Base-by-base conservation (phyloP, 2,888 invertebrate genomes). In the Sympetrum striolatum region DNA sequence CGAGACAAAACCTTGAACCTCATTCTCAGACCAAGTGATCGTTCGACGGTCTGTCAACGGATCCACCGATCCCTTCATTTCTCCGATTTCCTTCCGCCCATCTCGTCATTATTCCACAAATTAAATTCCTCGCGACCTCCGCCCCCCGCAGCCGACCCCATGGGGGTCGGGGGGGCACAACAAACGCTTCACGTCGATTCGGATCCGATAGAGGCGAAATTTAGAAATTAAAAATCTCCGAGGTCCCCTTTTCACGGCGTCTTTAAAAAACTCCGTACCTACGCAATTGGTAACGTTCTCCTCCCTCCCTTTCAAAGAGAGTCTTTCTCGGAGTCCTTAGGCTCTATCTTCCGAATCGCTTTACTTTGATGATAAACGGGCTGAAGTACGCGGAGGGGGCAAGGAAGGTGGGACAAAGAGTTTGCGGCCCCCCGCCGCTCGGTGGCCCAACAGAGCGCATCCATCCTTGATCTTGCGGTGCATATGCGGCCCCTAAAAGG, bases 391-490 rank as follows among this genome's bases (percentile, higher is more conserved):
- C 18, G 31, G 81, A 48, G 12, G 25, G 31, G 35, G 15, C 4
- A 58, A 53, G 53, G 82, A 10, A 22, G 53, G 53, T 18, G 31
- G 81, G 53, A 53, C 58, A 58, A 58, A 82, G 82, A 31, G 58
- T 31, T n/a, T 35, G 31, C 35, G 82, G 64, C 64, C 64, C n/a
- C 64, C 25, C 22, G 15, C 14, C 12, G 58, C 53, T 53, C n/a
- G 53, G 53, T 31, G 82, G n/a, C 4, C 15, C 31, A 81, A 53
- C 81, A 48, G 35, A 53, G 86, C 64, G 58, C 86, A 86, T 86
- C 86, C 86, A 86, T 86, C 86, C 86, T 86, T 86, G 86, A 86
- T 86, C 86, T 86, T 86, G 86, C 39, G 86, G 86, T 86, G 86
- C 86, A 86, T 64, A 86, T 48, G 86, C 58, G 60, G 64, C 86